Evolutionary conservation across 2,888 invertebrate genomes (phyloP).

Genomic region (Mystacides longicornis): DNA sequence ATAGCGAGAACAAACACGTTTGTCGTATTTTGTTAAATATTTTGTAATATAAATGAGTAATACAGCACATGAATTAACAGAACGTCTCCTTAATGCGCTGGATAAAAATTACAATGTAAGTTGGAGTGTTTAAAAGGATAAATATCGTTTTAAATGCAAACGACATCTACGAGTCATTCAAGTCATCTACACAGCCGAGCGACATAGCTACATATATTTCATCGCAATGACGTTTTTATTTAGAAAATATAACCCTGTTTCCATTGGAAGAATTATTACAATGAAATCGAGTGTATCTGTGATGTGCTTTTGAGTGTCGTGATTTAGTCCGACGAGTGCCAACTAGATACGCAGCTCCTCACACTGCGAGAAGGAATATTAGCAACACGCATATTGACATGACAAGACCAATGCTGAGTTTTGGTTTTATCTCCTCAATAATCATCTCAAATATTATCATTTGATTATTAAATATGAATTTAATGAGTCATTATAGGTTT

Average conservation of each 20-base stretch:
- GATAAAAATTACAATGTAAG: slow-evolving; percentile 98
- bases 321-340: not conserved
- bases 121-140: slow-evolving; percentile 32
- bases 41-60: slow-evolving; percentile 69
- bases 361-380: not conserved
- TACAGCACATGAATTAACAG: slow-evolving; percentile 85
- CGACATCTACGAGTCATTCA: slow-evolving; percentile 12
- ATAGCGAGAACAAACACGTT: slow-evolving; percentile 50
- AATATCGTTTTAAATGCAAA: slow-evolving; percentile 21
- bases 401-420: not conserved
- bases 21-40: slow-evolving; percentile 54
- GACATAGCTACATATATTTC: not conserved
- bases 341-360: not conserved
- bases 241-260: not conserved
- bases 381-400: not conserved
- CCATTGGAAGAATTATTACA: not conserved
- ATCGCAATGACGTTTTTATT: not conserved
- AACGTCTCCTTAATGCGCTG: slow-evolving; percentile 92
- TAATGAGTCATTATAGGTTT: not conserved
- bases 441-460: not conserved
- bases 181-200: not conserved
- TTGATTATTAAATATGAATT: not conserved
- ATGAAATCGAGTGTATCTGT: not conserved
- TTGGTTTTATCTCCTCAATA: not conserved
- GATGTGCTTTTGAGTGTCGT: not conserved